Evolutionary conservation across 2,113 vertebrate species (phyloP).

Genomic region (Oriolus oriolus): DNA sequence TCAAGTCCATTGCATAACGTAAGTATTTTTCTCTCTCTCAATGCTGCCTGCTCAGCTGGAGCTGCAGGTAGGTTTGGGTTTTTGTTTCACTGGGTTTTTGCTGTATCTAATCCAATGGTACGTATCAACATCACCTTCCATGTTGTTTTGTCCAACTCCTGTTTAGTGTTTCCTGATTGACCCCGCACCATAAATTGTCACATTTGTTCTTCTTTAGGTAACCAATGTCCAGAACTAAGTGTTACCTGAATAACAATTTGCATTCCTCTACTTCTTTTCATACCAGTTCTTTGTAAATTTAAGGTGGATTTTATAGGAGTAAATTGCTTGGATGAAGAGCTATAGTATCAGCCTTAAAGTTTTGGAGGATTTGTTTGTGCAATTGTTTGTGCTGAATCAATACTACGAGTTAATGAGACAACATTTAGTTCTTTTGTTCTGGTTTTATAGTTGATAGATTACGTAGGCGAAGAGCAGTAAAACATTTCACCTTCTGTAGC

Average conservation of each 20-base stretch:
- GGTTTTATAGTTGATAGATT: background rate
- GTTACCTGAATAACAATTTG: background rate
- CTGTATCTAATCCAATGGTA: slow-evolving; percentile 50
- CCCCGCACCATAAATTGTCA: background rate
- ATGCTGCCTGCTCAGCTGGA: slow-evolving; percentile 88
- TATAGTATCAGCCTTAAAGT: background rate
- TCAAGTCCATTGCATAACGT: slow-evolving; percentile 63
- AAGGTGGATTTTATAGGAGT: background rate
- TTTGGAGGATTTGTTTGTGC: background rate
- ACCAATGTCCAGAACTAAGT: background rate
- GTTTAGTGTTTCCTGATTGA: slow-evolving; percentile 2
- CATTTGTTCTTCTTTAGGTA: background rate
- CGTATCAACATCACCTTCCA: background rate
- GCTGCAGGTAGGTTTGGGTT: slow-evolving; percentile 86
- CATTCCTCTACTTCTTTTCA: background rate
- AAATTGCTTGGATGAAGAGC: background rate
- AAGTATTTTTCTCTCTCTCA: slow-evolving; percentile 76
- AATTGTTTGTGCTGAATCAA: background rate
- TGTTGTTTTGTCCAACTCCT: slow-evolving; percentile 46
- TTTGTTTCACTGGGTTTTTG: slow-evolving; percentile 10
- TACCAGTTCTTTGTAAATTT: background rate
- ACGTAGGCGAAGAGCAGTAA: background rate
- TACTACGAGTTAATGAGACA: background rate
- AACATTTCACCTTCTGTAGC: background rate
- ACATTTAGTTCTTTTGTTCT: background rate